Evolutionary conservation across 1,140 invertebrate genomes (phyloP), one percentile per base, ranked within the genome.

Genomic region (Cyclargus thomasi): DNA sequence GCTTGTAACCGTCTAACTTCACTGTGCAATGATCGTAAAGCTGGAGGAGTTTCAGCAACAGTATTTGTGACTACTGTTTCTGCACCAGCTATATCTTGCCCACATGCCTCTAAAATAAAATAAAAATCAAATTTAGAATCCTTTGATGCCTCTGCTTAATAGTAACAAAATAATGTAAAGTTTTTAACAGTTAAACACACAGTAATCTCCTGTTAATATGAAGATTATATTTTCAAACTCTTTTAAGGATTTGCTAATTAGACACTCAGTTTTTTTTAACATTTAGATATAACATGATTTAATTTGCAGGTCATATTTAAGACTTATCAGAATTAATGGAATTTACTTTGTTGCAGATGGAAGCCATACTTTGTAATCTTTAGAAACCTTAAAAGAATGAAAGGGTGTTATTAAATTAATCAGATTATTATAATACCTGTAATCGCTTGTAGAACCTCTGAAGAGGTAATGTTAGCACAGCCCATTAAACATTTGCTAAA

Each of bases 401-500:
- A 39, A 53, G 47, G 18, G 23, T 64, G 18, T 62, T 16, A 39
- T 39, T 53, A 39, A 47, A 69, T 21, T 53, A 67, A 53, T 53
- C 47, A 62, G 62, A 62, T 62, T 53, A 10, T 53, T 53, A 63
- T 20, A 18, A 69, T 73, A 90, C 88, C 88, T 78, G 75, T 67
- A 62, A 90, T 88, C 68, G 88, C 88, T 69, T 75, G 68, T 62
- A 80, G 64, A n/a, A 90, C 80, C 74, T 90, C 81, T 8, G 36
- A 69, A 53, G 71, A 78, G 5, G 77, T 77, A 53, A 90, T 80
- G 14, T 73, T 64, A 29, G 77, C 67, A 69, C 85, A 86, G 18
- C 82, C 74, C 84, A 90, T 83, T 23, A 90, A 65, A 22, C 68
- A 73, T 77, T 87, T 90, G 70, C 77, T 90, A 62, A 84, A 90